Conservation (phyloP, 2,888 invertebrate genomes). For the Cordilura impudica region DNA sequence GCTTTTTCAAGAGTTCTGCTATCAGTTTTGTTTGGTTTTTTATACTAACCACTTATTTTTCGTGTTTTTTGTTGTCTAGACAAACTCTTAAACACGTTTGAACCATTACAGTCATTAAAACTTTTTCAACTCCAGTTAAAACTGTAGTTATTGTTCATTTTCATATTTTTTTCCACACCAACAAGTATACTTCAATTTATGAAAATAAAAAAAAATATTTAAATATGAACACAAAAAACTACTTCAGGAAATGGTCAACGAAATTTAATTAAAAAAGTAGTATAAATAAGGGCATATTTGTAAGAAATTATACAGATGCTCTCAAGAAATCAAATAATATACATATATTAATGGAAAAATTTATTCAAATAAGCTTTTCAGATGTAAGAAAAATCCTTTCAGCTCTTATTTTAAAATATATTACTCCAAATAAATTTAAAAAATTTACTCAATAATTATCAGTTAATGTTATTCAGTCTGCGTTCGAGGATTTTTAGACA, state of each 20-base stretch:
- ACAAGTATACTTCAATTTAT: conserved; percentile 13
- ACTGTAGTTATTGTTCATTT: conserved; percentile 6
- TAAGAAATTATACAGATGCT: too few relatives aligned
- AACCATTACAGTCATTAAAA: conserved; percentile 7
- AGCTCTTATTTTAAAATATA: too few relatives aligned
- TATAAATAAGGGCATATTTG: not conserved
- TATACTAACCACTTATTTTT: not conserved
- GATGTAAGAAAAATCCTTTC: too few relatives aligned
- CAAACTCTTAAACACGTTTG: conserved; percentile 23
- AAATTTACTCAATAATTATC: too few relatives aligned
- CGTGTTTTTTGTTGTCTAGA: conserved; percentile 14
- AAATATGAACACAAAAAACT: not conserved
- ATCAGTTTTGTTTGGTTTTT: not conserved
- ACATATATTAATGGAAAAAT: too few relatives aligned
- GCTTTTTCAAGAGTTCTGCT: not conserved
- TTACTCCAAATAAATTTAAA: too few relatives aligned
- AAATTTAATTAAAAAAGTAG: not conserved
- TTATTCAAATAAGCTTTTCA: too few relatives aligned
- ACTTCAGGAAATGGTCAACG: not conserved
- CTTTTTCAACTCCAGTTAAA: not conserved
- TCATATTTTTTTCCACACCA: not conserved
- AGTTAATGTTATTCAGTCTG: too few relatives aligned
- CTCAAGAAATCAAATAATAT: too few relatives aligned
- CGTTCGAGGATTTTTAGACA: too few relatives aligned
- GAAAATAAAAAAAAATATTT: not conserved